Evolutionary conservation across 2,888 invertebrate species (phyloP), one percentile per base, ranked within the genome.

Genomic region (Marasmarcha lunaedactyla): DNA sequence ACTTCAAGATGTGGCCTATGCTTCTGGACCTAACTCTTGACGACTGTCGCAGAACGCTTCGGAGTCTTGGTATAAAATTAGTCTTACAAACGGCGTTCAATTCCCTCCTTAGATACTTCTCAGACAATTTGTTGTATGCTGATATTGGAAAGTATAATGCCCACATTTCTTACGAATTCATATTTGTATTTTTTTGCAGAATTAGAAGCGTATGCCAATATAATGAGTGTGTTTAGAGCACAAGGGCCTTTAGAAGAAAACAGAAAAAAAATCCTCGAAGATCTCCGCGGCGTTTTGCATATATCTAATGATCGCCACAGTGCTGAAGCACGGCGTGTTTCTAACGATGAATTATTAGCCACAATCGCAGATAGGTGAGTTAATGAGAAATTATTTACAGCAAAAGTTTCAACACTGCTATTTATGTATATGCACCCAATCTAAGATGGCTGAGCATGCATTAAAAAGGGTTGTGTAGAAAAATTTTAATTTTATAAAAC

Each of bases 251-350:
- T 96, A 44, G 92, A 89, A 65, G 89, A 89, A 59, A 91, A 91
- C 61, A 95, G 95, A 86, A 89, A 90, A 64, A 92, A 90, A 72
- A 77, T 95, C 57, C 84, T 97, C 39, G 90, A 91, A 67, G 94
- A 95, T 63, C 86, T 95, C 52, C 90, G 93, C 61, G 87, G 87
- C 67, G 87, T 89, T 63, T 87, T 92, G 70, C 93, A 94, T 76
- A 95, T 97, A 71, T 90, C 94, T 46, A 89, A 90, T 64, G 97
- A 97, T 72, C 87, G 97, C 54, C 96, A 97, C 77, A 90, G 93
- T 59, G 95, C 95, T 40, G 97, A 97, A 85, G 89, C 95, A 54
- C 87, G 96, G 54, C 88, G 96, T 71, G 96, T 94, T 57, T 91
- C 94, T 41, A 96, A 95, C 78, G 96, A 96, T 81, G 95, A 97